Base-by-base conservation (phyloP, 2,888 invertebrate genomes). In the Meteorus colon region DNA sequence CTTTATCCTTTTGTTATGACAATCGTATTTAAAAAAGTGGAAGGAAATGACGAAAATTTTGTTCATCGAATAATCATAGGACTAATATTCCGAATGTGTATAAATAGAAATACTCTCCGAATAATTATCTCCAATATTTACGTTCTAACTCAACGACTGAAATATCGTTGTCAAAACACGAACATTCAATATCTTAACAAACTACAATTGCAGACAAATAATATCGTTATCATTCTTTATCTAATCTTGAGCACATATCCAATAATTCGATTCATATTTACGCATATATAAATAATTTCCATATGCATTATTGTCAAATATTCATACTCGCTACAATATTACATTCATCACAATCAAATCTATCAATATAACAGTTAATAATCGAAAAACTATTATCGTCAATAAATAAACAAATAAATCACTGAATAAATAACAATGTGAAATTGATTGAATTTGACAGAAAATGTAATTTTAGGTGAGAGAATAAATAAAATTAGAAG, bases 141-240 rank as follows among this genome's bases (percentile, higher is more conserved):
- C 34, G 4, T n/a, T 5, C 2, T n/a, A n/a, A 48, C 16, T 16
- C 16, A 48, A 48, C 16, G 48, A 48, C n/a, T 5, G 14, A 0
- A 48, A 48, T 48, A 48, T 48, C n/a, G 4, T n/a, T n/a, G 16
- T 48, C 16, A 48, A n/a, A 48, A 16, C 48, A n/a, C 16, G 3
- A 48, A 48, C 16, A n/a, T n/a, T 16, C 16, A 48, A 48, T 48
- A 48, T 48, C n/a, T n/a, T 5, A 16, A 48, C 4, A 48, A n/a
- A 48, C 8, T 3, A 48, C 16, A 48, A 48, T 4, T 48, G n/a
- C 48, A 48, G 2, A 5, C n/a, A 48, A 48, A 16, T 4, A 48
- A 48, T 48, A 48, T 48, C 48, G 48, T 48, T 48, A 48, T 48
- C 48, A 48, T 48, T 48, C 48, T 16, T 48, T 48, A 48, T 48